These are phyloP conservation scores for Crocuta crocuta DNA, from an alignment of 2,113 vertebrate genomes.

Conservation along the genomic window DNA sequence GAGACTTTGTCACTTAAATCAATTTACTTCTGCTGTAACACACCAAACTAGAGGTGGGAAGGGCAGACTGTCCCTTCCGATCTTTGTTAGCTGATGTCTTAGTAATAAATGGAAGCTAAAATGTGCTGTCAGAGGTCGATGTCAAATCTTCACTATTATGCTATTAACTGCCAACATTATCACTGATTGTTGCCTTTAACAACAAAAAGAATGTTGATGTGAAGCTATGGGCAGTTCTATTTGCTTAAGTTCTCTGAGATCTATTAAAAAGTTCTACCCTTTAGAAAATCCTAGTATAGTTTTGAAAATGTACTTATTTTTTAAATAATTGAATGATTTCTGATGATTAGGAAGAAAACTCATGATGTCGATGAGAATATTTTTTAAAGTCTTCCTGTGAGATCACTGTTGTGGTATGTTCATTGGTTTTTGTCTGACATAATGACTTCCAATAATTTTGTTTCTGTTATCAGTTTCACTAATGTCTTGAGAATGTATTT, in stretches of 20 bases:
- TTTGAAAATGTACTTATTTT: neutral
- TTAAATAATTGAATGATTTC: neutral
- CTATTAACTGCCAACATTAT: conserved; percentile 74
- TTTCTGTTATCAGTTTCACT: neutral
- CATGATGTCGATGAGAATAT: neutral
- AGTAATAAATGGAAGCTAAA: conserved; percentile 78
- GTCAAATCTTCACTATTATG: conserved; percentile 50
- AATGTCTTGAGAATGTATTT: neutral
- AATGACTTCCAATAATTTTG: neutral
- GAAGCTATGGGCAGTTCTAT: conserved; percentile 58
- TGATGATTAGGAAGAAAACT: neutral
- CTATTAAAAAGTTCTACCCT: neutral
- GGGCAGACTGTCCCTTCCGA: conserved; percentile 25
- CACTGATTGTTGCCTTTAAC: conserved; percentile 65
- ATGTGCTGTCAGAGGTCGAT: conserved; percentile 61
- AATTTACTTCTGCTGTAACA: conserved; percentile 58
- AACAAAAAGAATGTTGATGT: conserved; percentile 73
- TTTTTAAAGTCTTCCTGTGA: neutral
- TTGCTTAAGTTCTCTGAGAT: conserved; percentile 67
- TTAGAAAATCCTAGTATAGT: neutral
- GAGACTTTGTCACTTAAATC: conserved; percentile 38
- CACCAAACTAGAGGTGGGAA: neutral
- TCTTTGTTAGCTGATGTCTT: conserved; percentile 59
- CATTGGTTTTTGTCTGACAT: neutral
- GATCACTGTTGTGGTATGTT: neutral